Evolutionary conservation across 1,140 invertebrate species (phyloP), one percentile per base, ranked within the genome.

Genomic region (Yoshiicerus persimilis): DNA sequence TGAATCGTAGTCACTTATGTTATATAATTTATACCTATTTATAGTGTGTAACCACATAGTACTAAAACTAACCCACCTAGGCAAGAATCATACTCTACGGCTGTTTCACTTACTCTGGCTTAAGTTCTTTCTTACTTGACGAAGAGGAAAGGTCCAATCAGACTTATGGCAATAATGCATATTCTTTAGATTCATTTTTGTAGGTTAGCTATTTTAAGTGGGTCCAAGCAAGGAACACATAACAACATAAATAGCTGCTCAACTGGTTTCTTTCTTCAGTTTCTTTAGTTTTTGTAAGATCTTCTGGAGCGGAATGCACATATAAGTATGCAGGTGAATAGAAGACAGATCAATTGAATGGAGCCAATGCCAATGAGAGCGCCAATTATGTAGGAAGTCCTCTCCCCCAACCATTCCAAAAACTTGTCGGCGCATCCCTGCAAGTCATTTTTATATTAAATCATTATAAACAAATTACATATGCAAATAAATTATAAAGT

Each of bases 291-390:
- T 84, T 90, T 90, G 86, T 86, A 88, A 25, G 89, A 86, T 38
- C 86, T 39, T 25, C 89, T 25, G 87, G 94, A 93, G 89, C 94
- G 94, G 88, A 96, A 95, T 34, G 96, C 95, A 92, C 96, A 97
- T 91, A 96, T 96, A 25, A 97, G 93, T 89, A 96, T 94, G 91
- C 97, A 93, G 2, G 96, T 95, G 91, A 97, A 96, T 77, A 96
- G 94, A 90, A 97, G 93, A 41, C 96, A 96, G 34, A 97, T 91
- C 70, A 96, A 92, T 93, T 97, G 95, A 88, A 96, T 89, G 20
- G 95, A 92, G 41, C 95, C 94, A 66, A 97, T 93, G 27, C 94
- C 94, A 84, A 96, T 93, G 0, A 94, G 94, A 10, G 96, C 92
- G 36, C 94, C 94, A 64, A 96, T 93, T 47, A 97, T 93, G 56